Evolutionary conservation across 2,797 vertebrate genomes (phyloP).

Genomic region (Coilia nasus): DNA sequence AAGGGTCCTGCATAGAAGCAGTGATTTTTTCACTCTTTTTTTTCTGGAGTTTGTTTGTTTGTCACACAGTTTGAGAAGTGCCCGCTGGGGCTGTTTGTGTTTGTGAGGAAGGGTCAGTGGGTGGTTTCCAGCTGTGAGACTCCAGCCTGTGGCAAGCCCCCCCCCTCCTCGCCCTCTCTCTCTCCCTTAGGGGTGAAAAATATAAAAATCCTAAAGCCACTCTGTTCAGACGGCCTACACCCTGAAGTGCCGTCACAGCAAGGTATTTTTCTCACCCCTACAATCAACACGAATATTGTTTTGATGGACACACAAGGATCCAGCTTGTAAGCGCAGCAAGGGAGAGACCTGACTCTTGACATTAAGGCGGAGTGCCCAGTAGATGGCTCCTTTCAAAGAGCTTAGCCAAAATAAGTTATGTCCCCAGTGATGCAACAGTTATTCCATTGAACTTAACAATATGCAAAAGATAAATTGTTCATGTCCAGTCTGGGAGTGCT

Average conservation of each 20-base stretch:
- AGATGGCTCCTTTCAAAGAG: neutral
- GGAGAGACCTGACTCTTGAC: neutral
- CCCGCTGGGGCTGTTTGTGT: neutral
- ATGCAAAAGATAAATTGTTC: neutral
- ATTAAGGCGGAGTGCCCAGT: neutral
- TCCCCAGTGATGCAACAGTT: neutral
- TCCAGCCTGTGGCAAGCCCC: neutral
- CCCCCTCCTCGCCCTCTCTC: neutral
- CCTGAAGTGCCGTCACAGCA: neutral
- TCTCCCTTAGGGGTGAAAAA: neutral
- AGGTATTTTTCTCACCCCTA: neutral
- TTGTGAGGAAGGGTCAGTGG: neutral
- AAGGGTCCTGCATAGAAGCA: neutral
- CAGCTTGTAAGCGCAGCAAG: neutral
- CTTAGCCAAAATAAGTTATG: neutral
- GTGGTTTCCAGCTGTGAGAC: neutral
- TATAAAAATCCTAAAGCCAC: neutral
- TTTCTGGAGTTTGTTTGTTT: conserved; percentile 1
- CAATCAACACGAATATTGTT: neutral
- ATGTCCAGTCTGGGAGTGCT: too few species aligned
- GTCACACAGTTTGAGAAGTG: neutral
- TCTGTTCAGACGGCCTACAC: neutral
- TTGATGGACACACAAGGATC: neutral
- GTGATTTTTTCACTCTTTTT: neutral
- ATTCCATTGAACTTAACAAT: neutral